Evolutionary conservation across 2,113 vertebrate species (phyloP), one percentile per base, ranked within the genome.

Genomic region (Riparia riparia): DNA sequence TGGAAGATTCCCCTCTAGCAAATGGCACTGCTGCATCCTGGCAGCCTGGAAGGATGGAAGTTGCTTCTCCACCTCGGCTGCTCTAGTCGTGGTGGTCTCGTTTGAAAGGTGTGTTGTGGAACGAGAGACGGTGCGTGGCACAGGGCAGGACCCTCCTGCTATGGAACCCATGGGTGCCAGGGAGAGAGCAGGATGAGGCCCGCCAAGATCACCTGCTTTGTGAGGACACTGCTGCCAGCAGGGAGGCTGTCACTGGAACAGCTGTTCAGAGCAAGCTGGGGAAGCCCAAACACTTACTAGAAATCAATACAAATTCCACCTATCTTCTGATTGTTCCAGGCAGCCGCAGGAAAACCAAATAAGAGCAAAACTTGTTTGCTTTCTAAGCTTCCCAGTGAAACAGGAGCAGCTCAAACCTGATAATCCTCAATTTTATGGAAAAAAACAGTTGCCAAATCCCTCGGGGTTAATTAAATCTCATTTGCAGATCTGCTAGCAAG

Each of bases 71-170:
- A 51, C 21, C 31, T 41, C 1, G 3, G 26, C 78, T 73, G 42
- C 39, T 74, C 39, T 39, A 17, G 37, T 39, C 0, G 0, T 39
- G 34, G 37, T 29, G 26, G 56, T 74, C 17, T 81, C 31, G 20
- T 60, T n/a, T 66, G 65, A 37, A 73, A 37, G 12, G 11, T 0
- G 0, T 1, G 10, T 1, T 34, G 72, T 45, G 64, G 45, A 61
- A 49, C 0, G 1, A 63, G 31, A 93, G 21, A 3, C 1, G 2
- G n/a, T 9, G 18, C 2, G 8, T 41, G 76, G 41, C 54, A 60
- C 6, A 28, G 28, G 51, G 42, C 45, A 82, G 25, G 42, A 77
- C 14, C 9, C 24, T 81, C 34, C 77, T 53, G 25, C 17, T 14
- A 9, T 4, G 31, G 71, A 61, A 4, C 21, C 31, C 32, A 5